These are phyloP conservation scores for Anthoptus insignis DNA, from an alignment of 2,888 invertebrate species.

Conservation along the genomic window DNA sequence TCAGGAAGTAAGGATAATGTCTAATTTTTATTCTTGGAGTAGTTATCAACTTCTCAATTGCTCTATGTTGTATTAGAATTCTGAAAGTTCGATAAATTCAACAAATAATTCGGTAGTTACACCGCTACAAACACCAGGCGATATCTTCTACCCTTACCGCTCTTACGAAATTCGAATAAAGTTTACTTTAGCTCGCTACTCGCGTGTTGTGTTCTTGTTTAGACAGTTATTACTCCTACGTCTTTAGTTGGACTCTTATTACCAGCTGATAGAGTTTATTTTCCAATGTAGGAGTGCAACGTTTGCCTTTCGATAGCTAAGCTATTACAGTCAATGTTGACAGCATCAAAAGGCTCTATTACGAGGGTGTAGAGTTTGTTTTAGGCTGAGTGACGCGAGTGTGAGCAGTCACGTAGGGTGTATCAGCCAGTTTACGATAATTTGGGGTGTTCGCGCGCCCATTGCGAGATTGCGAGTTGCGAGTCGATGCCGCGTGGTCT, in stretches of 20 bases:
- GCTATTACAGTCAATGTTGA: slow-evolving; percentile 47
- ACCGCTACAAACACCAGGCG: slow-evolving; percentile 13
- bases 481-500: slow-evolving; percentile 20
- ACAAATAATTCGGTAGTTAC: slow-evolving; percentile 55
- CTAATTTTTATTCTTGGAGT: too few species aligned
- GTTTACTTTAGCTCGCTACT: background rate
- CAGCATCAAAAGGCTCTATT: slow-evolving; percentile 22
- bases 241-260: slow-evolving; percentile 14
- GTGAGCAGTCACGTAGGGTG: slow-evolving; percentile 44
- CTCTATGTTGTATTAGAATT: slow-evolving; percentile 44
- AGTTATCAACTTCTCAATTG: slow-evolving; percentile 53
- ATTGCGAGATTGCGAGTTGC: slow-evolving; percentile 23
- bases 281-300: slow-evolving; percentile 2
- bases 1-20: too few species aligned
- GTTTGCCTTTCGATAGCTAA: slow-evolving; percentile 23
- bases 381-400: slow-evolving; percentile 19
- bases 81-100: slow-evolving; percentile 51
- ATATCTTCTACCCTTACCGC: slow-evolving; percentile 6
- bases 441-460: slow-evolving; percentile 52
- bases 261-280: slow-evolving; percentile 8
- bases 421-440: slow-evolving; percentile 58
- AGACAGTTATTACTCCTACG: slow-evolving; percentile 4
- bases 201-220: slow-evolving; percentile 10
- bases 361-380: slow-evolving; percentile 29
- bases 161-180: background rate